Conservation (phyloP, 2,888 invertebrate species). For the Neuroscelio doddi region DNA sequence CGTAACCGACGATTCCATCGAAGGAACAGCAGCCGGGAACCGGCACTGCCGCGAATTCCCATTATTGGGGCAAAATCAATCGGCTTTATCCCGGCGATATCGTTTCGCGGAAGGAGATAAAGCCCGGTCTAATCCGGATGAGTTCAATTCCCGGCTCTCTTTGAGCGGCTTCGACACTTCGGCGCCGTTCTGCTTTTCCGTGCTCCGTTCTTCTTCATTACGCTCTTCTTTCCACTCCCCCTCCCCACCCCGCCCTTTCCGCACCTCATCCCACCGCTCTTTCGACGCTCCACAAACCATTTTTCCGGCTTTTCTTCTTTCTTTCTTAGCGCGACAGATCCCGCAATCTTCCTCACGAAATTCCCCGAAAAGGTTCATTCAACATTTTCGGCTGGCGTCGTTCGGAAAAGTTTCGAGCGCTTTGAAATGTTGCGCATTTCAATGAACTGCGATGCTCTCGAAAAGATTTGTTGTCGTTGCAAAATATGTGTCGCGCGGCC, state of each 20-base stretch:
- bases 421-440: conserved; percentile 1
- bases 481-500: too few relatives aligned
- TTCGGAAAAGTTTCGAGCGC: too few relatives aligned
- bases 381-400: not conserved
- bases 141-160: conserved; percentile 53
- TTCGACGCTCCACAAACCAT: not conserved
- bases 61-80: conserved; percentile 65
- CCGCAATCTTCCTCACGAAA: conserved; percentile 5
- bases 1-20: conserved; percentile 6
- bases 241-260: conserved; percentile 16
- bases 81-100: conserved; percentile 60
- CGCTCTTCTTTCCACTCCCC: conserved; percentile 9
- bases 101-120: conserved; percentile 54
- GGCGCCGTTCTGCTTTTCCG: conserved; percentile 48
- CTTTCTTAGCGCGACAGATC: too few relatives aligned
- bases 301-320: conserved; percentile 17
- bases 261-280: conserved; percentile 2
- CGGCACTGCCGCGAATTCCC: conserved; percentile 47
- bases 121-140: conserved; percentile 61
- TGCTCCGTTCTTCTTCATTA: conserved; percentile 39
- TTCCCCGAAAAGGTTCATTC: conserved; percentile 8
- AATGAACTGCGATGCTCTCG: too few relatives aligned
- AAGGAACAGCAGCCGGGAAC: not conserved
- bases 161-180: conserved; percentile 48
- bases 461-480: too few relatives aligned